Conservation (phyloP, 2,888 invertebrate species). For the Microdon myrmicae region DNA sequence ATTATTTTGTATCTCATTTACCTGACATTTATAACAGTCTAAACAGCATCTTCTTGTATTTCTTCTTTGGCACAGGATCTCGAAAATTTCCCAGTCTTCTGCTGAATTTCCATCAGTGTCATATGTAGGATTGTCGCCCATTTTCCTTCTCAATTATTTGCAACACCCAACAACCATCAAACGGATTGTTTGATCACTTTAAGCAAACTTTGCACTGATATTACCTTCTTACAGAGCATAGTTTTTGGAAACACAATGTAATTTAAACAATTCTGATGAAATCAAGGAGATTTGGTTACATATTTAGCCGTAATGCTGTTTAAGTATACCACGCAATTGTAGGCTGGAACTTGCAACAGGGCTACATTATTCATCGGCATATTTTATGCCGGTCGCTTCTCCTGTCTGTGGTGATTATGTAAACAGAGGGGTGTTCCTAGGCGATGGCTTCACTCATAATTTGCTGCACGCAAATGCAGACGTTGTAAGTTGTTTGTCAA, state of each 20-base stretch:
- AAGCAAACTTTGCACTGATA: constrained; percentile 23
- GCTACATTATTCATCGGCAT: constrained; percentile 23
- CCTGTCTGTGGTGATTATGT: constrained; percentile 12
- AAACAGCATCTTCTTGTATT: constrained; percentile 2
- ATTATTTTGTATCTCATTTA: constrained; percentile 3
- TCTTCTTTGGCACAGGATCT: constrained; percentile 70
- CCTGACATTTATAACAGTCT: constrained; percentile 10
- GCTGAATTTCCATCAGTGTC: constrained; percentile 67
- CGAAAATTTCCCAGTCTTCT: constrained; percentile 81
- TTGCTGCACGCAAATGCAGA: constrained; percentile 38
- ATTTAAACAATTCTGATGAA: no score
- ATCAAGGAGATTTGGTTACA: constrained; percentile 13
- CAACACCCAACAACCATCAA: constrained; percentile 10
- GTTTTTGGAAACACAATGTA: constrained; percentile 43
- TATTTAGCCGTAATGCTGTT: constrained; percentile 1
- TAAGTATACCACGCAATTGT: constrained; percentile 25
- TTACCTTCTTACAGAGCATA: constrained; percentile 4
- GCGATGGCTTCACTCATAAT: no score
- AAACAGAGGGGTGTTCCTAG: constrained; percentile 48
- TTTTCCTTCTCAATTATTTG: constrained; percentile 7
- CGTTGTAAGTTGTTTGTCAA: constrained; percentile 17
- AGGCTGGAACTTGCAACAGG: constrained; percentile 11
- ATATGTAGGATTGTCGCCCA: constrained; percentile 5
- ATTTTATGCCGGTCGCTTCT: neutral
- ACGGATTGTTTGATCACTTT: constrained; percentile 32